Evolutionary conservation across 2,888 invertebrate species (phyloP).

Genomic region (Tenthredo livida): DNA sequence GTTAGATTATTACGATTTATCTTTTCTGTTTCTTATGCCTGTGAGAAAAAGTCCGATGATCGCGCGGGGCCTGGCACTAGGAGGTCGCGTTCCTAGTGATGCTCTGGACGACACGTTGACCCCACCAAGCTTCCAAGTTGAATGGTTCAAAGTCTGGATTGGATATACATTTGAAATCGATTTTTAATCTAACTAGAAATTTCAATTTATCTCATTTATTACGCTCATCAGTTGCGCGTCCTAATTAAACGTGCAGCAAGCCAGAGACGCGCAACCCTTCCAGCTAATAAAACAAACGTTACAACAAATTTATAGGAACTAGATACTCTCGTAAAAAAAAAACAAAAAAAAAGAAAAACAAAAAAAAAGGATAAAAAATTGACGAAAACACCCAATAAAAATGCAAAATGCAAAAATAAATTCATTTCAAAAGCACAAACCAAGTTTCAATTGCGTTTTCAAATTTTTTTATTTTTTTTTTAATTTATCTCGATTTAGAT

Average conservation of each 20-base stretch:
- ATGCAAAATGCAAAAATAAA: not conserved
- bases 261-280: not conserved
- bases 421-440: not conserved
- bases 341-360: not conserved
- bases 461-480: not conserved
- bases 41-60: constrained; percentile 73
- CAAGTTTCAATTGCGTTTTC: not conserved
- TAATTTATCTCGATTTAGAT: not conserved
- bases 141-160: constrained; percentile 87
- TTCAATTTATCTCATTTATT: not conserved
- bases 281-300: not conserved
- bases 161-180: constrained; percentile 61
- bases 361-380: not conserved
- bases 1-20: constrained; percentile 63
- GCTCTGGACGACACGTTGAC: constrained; percentile 85
- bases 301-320: not conserved
- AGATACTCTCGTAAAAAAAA: not conserved
- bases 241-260: constrained; percentile 12
- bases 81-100: constrained; percentile 78
- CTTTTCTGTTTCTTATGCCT: constrained; percentile 74
- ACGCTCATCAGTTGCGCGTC: not conserved
- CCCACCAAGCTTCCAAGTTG: constrained; percentile 89
- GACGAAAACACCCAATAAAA: not conserved
- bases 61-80: constrained; percentile 75
- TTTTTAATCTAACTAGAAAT: not conserved